Evolutionary conservation across 2,888 invertebrate genomes (phyloP).

Genomic region (Pandemis cinnamomeana): DNA sequence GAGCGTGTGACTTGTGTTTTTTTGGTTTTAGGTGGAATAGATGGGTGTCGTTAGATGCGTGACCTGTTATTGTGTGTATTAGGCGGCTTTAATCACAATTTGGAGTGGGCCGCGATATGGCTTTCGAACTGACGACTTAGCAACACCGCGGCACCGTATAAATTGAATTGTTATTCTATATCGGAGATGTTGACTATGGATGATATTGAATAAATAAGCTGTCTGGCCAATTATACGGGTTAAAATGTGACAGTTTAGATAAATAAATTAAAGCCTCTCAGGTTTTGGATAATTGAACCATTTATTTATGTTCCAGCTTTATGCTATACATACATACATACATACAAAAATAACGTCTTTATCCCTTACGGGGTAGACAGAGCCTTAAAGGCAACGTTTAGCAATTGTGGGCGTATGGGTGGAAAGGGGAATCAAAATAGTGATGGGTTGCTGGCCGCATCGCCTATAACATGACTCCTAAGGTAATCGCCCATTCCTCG

Average conservation of each 20-base stretch:
- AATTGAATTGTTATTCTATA: constrained; percentile 66
- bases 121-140: constrained; percentile 76
- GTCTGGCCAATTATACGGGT: not conserved
- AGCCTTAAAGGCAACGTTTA: too few relatives aligned
- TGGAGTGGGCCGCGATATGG: constrained; percentile 81
- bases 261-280: not conserved
- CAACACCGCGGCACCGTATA: constrained; percentile 67
- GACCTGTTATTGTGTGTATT: constrained; percentile 85
- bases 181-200: constrained; percentile 23
- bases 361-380: too few relatives aligned
- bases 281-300: not conserved
- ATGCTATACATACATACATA: too few relatives aligned
- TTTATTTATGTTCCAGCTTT: too few relatives aligned
- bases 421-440: too few relatives aligned
- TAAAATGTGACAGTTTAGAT: not conserved
- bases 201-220: constrained; percentile 22
- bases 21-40: constrained; percentile 56
- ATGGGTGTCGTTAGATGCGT: constrained; percentile 79
- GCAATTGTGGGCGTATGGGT: too few relatives aligned
- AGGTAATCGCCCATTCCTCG: too few relatives aligned
- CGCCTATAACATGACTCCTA: too few relatives aligned
- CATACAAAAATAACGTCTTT: too few relatives aligned
- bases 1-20: constrained; percentile 51
- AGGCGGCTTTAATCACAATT: constrained; percentile 84
- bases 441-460: too few relatives aligned